Percentiles rank a stretch among this genome's conserved stretches.
These are phyloP conservation scores for Blomia tropicalis DNA, from an alignment of 2,888 invertebrate species.

Conservation along the genomic window DNA sequence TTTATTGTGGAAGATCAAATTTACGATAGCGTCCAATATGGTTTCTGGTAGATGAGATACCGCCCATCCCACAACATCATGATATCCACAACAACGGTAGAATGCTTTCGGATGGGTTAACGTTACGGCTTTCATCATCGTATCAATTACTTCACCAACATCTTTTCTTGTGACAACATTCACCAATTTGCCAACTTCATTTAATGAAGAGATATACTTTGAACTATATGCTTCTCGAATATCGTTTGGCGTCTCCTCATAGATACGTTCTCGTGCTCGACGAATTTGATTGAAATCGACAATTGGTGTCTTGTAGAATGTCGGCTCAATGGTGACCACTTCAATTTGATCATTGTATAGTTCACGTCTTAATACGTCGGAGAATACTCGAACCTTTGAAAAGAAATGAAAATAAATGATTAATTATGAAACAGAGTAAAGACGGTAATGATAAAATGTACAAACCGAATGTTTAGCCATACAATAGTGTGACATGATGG, in stretches of 20 bases:
- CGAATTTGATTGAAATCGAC: background rate
- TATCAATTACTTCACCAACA: constrained; percentile 12
- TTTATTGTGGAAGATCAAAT: background rate
- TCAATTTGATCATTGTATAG: constrained; percentile 33
- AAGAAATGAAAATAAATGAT: too few species aligned
- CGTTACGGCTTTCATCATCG: constrained; percentile 12
- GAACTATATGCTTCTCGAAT: constrained; percentile 17
- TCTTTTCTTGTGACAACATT: background rate
- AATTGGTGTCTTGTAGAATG: constrained; percentile 31
- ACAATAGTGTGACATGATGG: constrained; percentile 6
- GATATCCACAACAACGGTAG: constrained; percentile 7
- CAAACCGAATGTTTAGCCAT: constrained; percentile 14
- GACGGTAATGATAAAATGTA: too few species aligned
- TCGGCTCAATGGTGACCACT: constrained; percentile 33
- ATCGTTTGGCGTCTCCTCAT: background rate
- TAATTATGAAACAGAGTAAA: too few species aligned
- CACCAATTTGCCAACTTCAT: background rate
- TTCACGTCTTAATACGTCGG: constrained; percentile 33
- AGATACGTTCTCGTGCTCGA: background rate
- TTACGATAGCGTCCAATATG: background rate
- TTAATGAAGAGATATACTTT: background rate
- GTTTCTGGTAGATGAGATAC: background rate
- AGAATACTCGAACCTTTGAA: constrained; percentile 33
- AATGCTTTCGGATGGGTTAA: background rate
- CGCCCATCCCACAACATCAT: constrained; percentile 1